Conservation (phyloP, 2,888 invertebrate genomes). For the Drosophila lacicola region DNA sequence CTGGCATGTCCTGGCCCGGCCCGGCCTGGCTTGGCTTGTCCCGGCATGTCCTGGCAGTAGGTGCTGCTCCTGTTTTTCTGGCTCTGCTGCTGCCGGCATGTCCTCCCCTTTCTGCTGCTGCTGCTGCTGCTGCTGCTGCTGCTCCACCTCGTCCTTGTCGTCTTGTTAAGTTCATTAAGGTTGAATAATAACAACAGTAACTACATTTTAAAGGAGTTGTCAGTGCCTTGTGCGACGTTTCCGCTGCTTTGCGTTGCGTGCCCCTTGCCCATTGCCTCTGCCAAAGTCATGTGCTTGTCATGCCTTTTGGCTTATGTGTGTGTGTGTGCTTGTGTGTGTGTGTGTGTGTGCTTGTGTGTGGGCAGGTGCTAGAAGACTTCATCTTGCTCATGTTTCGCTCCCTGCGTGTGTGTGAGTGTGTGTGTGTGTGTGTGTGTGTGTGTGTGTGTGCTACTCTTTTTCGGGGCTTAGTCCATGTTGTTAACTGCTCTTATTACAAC, state of each 20-base stretch:
- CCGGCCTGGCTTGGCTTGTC: constrained; percentile 12
- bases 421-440: constrained; percentile 15
- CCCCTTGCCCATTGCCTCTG: constrained; percentile 12
- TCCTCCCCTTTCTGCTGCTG: background rate
- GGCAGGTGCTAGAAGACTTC: constrained; percentile 43
- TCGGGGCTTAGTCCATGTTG: constrained; percentile 62
- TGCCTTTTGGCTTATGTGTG: constrained; percentile 26
- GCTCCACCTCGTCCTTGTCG: constrained; percentile 63
- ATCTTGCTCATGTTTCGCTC: constrained; percentile 32
- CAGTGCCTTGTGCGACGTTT: constrained; percentile 42
- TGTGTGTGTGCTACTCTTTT: constrained; percentile 36
- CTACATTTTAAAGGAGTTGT: constrained; percentile 81
- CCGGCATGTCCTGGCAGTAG: constrained; percentile 41
- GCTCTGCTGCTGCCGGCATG: constrained; percentile 38
- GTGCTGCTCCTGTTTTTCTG: constrained; percentile 25
- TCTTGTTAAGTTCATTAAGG: constrained; percentile 81
- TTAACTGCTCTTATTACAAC: constrained; percentile 81
- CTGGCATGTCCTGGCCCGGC: background rate
- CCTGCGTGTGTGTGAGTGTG: constrained; percentile 13
- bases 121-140: constrained; percentile 17
- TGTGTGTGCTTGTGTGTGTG: background rate
- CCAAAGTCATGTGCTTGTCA: constrained; percentile 34
- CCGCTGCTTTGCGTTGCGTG: constrained; percentile 1
- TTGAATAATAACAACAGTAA: constrained; percentile 82
- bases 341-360: constrained; percentile 28